Evolutionary conservation across 37 sponge, comb jelly and placozoan species (phyloP).

Genomic region (Crambe crambe): DNA sequence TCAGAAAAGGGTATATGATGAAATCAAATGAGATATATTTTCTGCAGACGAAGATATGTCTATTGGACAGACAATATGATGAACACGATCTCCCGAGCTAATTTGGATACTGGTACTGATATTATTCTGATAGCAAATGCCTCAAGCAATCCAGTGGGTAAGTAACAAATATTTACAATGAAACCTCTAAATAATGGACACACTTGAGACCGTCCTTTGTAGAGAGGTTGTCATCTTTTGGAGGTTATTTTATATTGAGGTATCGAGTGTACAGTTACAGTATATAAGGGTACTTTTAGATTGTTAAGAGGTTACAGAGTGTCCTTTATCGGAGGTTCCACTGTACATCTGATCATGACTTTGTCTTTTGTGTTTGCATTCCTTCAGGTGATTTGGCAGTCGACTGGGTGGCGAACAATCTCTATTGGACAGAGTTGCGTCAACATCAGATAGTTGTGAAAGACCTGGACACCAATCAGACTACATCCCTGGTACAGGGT

Average conservation of each 20-base stretch:
- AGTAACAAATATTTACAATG: not conserved
- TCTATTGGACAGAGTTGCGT: constrained; percentile 72
- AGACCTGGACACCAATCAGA: not conserved
- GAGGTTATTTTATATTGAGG: too few relatives aligned
- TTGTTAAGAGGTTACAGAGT: too few relatives aligned
- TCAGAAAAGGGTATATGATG: not conserved
- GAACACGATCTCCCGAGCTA: not conserved
- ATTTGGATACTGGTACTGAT: not conserved
- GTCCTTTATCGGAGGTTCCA: not conserved
- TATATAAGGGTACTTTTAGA: too few relatives aligned
- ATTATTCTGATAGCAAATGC: not conserved
- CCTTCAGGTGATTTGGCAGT: constrained; percentile 63
- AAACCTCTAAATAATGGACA: too few relatives aligned
- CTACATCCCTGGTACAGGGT: not conserved
- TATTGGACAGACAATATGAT: not conserved
- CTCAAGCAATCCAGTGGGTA: not conserved
- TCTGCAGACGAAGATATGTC: not conserved
- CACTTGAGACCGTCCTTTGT: too few relatives aligned
- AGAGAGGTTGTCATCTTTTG: too few relatives aligned
- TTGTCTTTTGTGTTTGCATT: too few relatives aligned
- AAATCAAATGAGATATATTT: too few relatives aligned
- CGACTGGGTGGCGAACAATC: constrained; percentile 69
- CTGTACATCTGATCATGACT: too few relatives aligned
- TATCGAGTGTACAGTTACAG: not conserved
- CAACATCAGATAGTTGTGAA: constrained; percentile 6